Percentiles rank a stretch among this genome's conserved stretches.
phyloP scores from a whole-genome alignment of 2,797 vertebrate genomes.

The Tenualosa thibaudeaui region DNA sequence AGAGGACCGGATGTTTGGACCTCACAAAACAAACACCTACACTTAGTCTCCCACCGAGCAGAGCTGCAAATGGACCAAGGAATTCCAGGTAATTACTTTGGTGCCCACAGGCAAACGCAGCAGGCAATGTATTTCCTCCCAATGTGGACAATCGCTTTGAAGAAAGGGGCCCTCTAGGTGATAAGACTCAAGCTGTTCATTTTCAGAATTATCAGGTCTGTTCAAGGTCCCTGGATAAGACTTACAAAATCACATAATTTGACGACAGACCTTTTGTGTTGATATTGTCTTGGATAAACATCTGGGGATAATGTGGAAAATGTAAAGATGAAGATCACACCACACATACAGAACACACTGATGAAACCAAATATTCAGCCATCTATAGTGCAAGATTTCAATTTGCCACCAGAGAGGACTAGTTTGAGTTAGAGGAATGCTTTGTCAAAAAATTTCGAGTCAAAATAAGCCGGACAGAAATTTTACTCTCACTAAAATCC shows the following conservation, averaged over 20 bases:
- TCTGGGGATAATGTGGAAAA: background rate
- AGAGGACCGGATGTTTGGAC: background rate
- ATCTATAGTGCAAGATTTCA: background rate
- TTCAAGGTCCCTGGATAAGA: background rate
- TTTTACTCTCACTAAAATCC: background rate
- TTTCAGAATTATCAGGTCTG: background rate
- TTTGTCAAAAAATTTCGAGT: background rate
- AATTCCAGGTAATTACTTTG: conserved; percentile 21
- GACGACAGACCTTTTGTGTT: background rate
- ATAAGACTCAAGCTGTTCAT: background rate
- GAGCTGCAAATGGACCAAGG: conserved; percentile 19
- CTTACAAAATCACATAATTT: background rate
- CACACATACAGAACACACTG: too few species aligned
- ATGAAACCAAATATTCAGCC: background rate
- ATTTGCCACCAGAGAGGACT: background rate
- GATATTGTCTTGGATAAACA: background rate
- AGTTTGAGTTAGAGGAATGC: background rate
- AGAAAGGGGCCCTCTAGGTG: background rate
- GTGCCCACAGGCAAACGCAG: background rate
- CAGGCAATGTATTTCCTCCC: conserved; percentile 6
- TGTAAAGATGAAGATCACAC: too few species aligned
- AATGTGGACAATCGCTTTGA: background rate
- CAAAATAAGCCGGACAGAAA: background rate
- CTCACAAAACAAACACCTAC: conserved; percentile 2
- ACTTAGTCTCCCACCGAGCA: background rate